Conservation (phyloP, 2,797 vertebrate species). For the Heterohyrax brucei region DNA sequence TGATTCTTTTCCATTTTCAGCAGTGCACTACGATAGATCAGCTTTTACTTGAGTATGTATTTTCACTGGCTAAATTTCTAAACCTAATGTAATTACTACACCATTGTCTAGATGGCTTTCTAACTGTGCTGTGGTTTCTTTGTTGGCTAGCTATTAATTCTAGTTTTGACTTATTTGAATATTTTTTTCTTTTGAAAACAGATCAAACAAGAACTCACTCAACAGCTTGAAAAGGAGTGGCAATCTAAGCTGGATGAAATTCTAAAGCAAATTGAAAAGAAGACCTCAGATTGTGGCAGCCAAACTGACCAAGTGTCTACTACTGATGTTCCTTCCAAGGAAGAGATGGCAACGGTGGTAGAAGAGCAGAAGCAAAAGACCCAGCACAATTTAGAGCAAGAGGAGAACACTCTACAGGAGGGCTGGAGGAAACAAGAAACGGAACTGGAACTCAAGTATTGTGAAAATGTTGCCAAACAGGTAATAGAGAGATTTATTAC, state of each 20-base stretch:
- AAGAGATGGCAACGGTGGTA: conserved; percentile 89
- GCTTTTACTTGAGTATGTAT: conserved; percentile 57
- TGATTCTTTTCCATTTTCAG: background rate
- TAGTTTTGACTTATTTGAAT: conserved; percentile 66
- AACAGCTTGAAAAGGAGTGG: conserved; percentile 93
- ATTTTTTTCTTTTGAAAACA: conserved; percentile 85
- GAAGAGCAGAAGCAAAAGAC: conserved; percentile 90
- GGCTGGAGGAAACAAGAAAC: conserved; percentile 90
- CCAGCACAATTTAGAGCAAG: conserved; percentile 89
- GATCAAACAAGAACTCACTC: conserved; percentile 87
- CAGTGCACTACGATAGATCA: background rate
- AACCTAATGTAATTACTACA: conserved; percentile 12
- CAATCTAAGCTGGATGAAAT: conserved; percentile 90
- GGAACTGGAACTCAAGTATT: conserved; percentile 92
- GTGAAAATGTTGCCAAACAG: conserved; percentile 91
- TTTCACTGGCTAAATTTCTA: conserved; percentile 60
- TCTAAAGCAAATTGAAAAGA: conserved; percentile 87
- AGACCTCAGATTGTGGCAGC: conserved; percentile 87
- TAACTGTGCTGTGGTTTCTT: conserved; percentile 58
- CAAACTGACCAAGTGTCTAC: conserved; percentile 91
- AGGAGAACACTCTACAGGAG: conserved; percentile 89
- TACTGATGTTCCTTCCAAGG: conserved; percentile 77
- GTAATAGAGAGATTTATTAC: conserved; percentile 82
- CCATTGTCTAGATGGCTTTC: conserved; percentile 61
- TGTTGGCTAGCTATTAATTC: conserved; percentile 61